phyloP scores from a whole-genome alignment of 2,888 invertebrate species.

The Erynnis tages region DNA sequence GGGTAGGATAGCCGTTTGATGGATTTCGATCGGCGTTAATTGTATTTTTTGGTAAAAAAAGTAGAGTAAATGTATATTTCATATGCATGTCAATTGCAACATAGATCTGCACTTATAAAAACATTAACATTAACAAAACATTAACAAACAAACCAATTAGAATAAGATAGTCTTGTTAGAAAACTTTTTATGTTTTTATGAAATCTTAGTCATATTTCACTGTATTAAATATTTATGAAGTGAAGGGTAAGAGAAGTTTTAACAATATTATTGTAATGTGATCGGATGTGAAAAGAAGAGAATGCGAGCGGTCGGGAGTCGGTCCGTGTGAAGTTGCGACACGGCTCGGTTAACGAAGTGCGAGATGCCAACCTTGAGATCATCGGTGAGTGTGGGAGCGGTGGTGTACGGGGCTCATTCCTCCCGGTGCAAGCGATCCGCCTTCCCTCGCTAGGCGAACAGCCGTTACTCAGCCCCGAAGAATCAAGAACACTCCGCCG shows the following conservation, averaged over 20 bases:
- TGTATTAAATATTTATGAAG: slow-evolving; percentile 40
- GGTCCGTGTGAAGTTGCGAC: slow-evolving; percentile 61
- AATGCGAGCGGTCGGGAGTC: slow-evolving; percentile 63
- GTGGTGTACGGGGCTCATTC: slow-evolving; percentile 79
- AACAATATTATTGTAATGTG: slow-evolving; percentile 54
- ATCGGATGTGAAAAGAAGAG: slow-evolving; percentile 62
- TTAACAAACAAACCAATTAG: slow-evolving; percentile 19
- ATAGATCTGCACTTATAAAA: slow-evolving; percentile 1
- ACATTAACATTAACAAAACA: too few relatives aligned
- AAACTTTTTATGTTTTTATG: slow-evolving; percentile 16
- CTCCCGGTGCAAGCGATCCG: slow-evolving; percentile 74
- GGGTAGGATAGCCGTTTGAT: too few relatives aligned
- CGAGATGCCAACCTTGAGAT: slow-evolving; percentile 76
- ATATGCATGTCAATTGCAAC: background rate
- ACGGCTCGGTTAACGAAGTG: slow-evolving; percentile 40
- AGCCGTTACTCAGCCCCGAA: slow-evolving; percentile 71
- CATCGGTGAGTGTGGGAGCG: slow-evolving; percentile 77
- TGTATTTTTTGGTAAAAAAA: background rate
- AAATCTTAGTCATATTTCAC: slow-evolving; percentile 25
- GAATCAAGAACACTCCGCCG: slow-evolving; percentile 63
- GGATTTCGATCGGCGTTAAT: background rate
- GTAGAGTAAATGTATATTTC: background rate
- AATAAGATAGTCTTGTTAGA: slow-evolving; percentile 30
- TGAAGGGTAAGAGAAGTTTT: slow-evolving; percentile 43
- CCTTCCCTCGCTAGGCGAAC: slow-evolving; percentile 78